Evolutionary conservation across 2,888 invertebrate species (phyloP), one percentile per base, ranked within the genome.

Genomic region (Xanthostigma xanthostigma): DNA sequence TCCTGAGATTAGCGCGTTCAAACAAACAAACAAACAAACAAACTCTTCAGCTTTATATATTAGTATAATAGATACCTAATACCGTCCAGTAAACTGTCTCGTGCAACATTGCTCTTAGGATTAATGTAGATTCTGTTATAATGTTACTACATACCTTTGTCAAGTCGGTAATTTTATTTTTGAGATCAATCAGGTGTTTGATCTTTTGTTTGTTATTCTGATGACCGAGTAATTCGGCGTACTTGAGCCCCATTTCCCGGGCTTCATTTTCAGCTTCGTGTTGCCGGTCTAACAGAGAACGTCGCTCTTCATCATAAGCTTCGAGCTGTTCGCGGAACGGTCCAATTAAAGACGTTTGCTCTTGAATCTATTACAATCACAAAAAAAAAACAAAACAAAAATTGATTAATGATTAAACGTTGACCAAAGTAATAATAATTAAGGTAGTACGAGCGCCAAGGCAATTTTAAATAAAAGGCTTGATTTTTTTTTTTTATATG

Each of bases 181-280:
- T 73, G 17, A 74, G 54, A 51, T 70, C 68, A 2, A 60, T 58
- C 17, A 73, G 56, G 56, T 79, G 75, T 50, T 76, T 75, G 44
- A 79, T 76, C 60, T 76, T 79, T 60, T 80, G 79, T 55, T 73
- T 76, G 53, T 75, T 73, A 60, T 80, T 81, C 54, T 78, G 76
- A 56, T 80, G 78, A 0, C 78, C 78, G n/a, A 79, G 62, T 45
- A 76, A 60, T 51, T 73, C 70, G 2, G 76, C 74, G 58, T 78
- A 78, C 54, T 77, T 75, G 43, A 68, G 60, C 11, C 70, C 68
- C 45, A 78, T 63, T 50, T 73, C 70, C 53, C 70, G 65, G 38
- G 74, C 68, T 57, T 75, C 72, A 4, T 63, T 62, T 54, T 70
- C 68, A 3, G 69, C 66, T 40, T 62, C 62, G 36, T 58, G 54